Percentiles rank a stretch among this genome's conserved stretches.
Conservation (phyloP, 1,140 invertebrate genomes). For the Ceratitis capitata region DNA sequence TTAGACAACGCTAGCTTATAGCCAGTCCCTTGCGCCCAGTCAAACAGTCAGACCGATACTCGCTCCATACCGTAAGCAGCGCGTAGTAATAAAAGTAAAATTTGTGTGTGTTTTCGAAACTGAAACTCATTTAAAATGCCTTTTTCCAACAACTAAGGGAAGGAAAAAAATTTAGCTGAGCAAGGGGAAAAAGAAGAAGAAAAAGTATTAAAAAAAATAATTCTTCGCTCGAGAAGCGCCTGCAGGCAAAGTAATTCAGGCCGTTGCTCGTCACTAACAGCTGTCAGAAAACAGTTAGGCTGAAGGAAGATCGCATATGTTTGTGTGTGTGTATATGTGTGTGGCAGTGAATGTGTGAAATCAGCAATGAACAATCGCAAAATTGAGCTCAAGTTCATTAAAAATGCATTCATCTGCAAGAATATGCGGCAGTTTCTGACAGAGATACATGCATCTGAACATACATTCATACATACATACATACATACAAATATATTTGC, state of each 20-base stretch:
- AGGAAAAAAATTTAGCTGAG: neutral
- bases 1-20: neutral
- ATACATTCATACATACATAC: neutral
- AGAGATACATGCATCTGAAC: neutral
- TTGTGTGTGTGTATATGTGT: neutral
- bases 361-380: constrained; percentile 29
- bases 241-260: neutral
- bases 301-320: neutral
- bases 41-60: neutral
- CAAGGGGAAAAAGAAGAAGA: neutral
- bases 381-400: constrained; percentile 38
- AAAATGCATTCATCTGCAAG: constrained; percentile 32
- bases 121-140: constrained; percentile 25
- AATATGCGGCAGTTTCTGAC: neutral
- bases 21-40: neutral
- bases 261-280: constrained; percentile 3
- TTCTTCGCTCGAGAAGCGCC: neutral
- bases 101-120: neutral
- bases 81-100: neutral
- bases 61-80: no score
- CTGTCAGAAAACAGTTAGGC: neutral
- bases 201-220: neutral
- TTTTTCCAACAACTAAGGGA: neutral
- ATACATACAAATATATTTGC: no score
- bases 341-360: constrained; percentile 8